Percentiles rank a stretch among this genome's conserved stretches.
These are phyloP conservation scores for Rhombomys opimus DNA, from an alignment of 2,113 vertebrate species.

Conservation along the genomic window DNA sequence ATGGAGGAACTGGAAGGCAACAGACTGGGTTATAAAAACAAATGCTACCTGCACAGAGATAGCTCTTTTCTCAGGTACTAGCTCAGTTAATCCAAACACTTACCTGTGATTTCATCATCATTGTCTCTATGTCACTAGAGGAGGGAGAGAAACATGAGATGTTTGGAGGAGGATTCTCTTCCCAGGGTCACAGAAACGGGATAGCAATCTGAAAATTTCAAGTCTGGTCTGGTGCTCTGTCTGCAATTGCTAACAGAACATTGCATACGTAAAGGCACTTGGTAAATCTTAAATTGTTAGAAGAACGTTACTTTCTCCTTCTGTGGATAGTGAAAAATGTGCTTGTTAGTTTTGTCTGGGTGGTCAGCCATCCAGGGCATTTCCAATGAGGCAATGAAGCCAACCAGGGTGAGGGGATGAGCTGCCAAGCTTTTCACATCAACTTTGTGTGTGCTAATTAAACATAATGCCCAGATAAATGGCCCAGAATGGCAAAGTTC, in stretches of 20 bases:
- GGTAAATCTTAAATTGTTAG: slow-evolving; percentile 67
- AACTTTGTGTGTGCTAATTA: slow-evolving; percentile 80
- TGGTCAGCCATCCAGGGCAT: slow-evolving; percentile 70
- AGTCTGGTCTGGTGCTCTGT: slow-evolving; percentile 12
- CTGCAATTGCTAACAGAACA: background rate
- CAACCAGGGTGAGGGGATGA: slow-evolving; percentile 72
- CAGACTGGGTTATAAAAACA: background rate
- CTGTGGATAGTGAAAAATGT: slow-evolving; percentile 59
- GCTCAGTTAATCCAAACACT: slow-evolving; percentile 18
- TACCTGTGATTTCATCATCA: background rate
- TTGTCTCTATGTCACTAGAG: background rate
- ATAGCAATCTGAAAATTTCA: background rate
- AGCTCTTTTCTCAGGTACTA: slow-evolving; percentile 5
- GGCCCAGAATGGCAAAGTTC: slow-evolving; percentile 76
- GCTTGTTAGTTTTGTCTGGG: slow-evolving; percentile 78
- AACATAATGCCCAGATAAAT: slow-evolving; percentile 81
- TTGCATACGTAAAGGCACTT: background rate
- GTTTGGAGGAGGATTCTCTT: background rate
- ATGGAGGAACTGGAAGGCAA: slow-evolving; percentile 15
- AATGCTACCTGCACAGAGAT: background rate
- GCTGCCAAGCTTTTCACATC: slow-evolving; percentile 80
- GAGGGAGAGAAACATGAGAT: background rate
- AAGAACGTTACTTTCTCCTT: slow-evolving; percentile 65
- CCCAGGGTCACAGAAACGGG: background rate
- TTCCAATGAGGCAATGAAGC: slow-evolving; percentile 81